These are phyloP conservation scores for Ostrea edulis DNA, from an alignment of 1,140 invertebrate genomes.

Conservation along the genomic window DNA sequence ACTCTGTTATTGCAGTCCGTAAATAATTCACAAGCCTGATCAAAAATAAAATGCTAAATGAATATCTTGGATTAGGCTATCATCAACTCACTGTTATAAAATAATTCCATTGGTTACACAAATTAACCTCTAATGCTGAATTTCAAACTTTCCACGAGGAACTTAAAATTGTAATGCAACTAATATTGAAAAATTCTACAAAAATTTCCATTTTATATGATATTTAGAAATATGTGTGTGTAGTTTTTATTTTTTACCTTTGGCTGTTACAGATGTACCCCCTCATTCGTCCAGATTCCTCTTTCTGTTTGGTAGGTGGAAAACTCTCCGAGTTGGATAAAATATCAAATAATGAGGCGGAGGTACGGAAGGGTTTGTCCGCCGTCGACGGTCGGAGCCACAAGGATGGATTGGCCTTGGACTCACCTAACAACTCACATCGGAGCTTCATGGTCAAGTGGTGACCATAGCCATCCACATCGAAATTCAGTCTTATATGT, in stretches of 20 bases:
- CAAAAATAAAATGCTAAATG: neutral
- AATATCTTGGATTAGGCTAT: neutral
- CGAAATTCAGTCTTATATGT: constrained; percentile 64
- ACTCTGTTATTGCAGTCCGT: constrained; percentile 57
- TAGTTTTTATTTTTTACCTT: constrained; percentile 47
- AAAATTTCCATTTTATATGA: too few species aligned
- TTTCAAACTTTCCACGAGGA: neutral
- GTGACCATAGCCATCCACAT: constrained; percentile 63
- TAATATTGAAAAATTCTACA: too few species aligned
- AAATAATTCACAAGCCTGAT: constrained; percentile 65
- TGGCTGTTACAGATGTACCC: constrained; percentile 63
- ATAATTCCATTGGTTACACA: neutral
- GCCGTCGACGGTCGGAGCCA: constrained; percentile 63
- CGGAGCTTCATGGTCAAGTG: constrained; percentile 63
- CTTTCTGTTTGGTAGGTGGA: constrained; percentile 53
- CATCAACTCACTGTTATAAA: neutral
- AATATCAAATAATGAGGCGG: constrained; percentile 53
- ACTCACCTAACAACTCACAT: constrained; percentile 57
- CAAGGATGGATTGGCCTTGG: constrained; percentile 58
- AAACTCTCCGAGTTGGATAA: constrained; percentile 53
- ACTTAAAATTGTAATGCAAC: neutral
- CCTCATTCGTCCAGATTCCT: constrained; percentile 56
- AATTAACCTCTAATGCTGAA: neutral
- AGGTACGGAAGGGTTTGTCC: constrained; percentile 63
- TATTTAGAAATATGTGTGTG: too few species aligned